These are phyloP conservation scores for Grapholita molesta DNA, from an alignment of 1,140 invertebrate species.

Conservation along the genomic window DNA sequence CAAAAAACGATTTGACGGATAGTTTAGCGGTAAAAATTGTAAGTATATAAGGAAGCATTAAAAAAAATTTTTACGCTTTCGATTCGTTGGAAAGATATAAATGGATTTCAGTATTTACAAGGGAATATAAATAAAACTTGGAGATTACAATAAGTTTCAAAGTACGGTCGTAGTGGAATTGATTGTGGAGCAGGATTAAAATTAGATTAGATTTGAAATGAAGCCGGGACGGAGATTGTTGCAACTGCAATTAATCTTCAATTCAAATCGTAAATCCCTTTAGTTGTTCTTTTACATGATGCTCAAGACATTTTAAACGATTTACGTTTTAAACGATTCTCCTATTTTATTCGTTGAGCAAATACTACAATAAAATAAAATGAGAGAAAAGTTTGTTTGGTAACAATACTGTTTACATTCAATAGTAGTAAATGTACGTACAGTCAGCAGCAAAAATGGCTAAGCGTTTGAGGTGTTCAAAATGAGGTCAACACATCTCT, in stretches of 20 bases:
- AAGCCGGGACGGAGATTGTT: background rate
- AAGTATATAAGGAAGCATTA: too few relatives aligned
- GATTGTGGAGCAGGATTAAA: background rate
- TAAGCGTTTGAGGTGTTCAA: too few relatives aligned
- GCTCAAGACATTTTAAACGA: background rate
- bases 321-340: background rate
- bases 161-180: background rate
- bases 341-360: background rate
- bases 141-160: background rate
- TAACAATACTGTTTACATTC: too few relatives aligned
- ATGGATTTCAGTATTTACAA: background rate
- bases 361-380: too few relatives aligned
- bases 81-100: too few relatives aligned
- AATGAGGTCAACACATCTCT: too few relatives aligned
- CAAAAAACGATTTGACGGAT: too few relatives aligned
- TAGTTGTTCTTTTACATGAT: background rate
- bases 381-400: too few relatives aligned
- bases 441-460: too few relatives aligned
- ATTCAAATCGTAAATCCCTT: conserved; percentile 3
- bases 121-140: background rate
- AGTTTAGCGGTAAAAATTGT: too few relatives aligned
- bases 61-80: too few relatives aligned
- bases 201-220: background rate
- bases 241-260: conserved; percentile 1
- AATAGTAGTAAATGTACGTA: too few relatives aligned